These are phyloP conservation scores for Epicampocera succincta DNA, from an alignment of 2,888 invertebrate genomes.

Conservation along the genomic window DNA sequence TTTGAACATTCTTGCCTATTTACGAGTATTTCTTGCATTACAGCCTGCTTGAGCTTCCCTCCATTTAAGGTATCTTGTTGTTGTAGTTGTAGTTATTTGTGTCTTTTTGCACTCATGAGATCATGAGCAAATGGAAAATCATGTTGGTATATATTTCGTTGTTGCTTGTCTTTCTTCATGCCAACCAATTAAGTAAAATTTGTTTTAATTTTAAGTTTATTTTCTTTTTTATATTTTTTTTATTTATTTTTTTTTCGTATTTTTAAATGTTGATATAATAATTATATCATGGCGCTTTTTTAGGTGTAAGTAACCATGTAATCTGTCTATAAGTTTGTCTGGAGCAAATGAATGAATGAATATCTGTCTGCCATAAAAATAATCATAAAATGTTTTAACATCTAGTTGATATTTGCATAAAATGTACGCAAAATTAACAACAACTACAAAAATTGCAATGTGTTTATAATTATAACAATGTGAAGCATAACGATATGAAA, in stretches of 20 bases:
- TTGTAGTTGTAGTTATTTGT: conserved; percentile 11
- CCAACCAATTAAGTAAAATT: conserved; percentile 43
- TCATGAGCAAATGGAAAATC: conserved; percentile 58
- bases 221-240: no score
- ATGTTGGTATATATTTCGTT: conserved; percentile 32
- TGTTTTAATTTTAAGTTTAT: background rate
- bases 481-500: no score
- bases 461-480: no score
- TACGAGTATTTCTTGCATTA: background rate
- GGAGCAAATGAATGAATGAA: conserved; percentile 15
- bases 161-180: conserved; percentile 10
- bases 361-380: conserved; percentile 7
- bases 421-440: background rate
- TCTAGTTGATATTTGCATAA: conserved; percentile 45
- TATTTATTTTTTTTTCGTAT: background rate
- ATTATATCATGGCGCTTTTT: conserved; percentile 61
- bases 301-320: conserved; percentile 52
- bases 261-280: conserved; percentile 54
- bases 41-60: background rate
- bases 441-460: no score
- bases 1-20: background rate
- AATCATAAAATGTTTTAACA: conserved; percentile 29
- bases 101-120: conserved; percentile 11
- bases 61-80: conserved; percentile 18
- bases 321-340: conserved; percentile 38